These are phyloP conservation scores for Habropoda laboriosa DNA, from an alignment of 1,140 invertebrate genomes.

Conservation along the genomic window DNA sequence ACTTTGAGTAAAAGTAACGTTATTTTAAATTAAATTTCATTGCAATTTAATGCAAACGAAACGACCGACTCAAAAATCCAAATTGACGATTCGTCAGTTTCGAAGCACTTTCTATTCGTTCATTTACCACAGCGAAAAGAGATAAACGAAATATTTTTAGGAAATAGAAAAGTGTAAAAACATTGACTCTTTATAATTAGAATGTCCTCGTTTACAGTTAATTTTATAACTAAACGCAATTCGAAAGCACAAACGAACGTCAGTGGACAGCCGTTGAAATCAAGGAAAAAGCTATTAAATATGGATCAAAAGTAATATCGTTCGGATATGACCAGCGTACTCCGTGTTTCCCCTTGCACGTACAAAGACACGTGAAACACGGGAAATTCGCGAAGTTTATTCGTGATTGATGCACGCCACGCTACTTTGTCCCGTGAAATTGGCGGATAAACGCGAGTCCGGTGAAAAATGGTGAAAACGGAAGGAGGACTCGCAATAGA, in stretches of 20 bases:
- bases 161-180: too few species aligned
- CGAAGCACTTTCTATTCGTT: too few species aligned
- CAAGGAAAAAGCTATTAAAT: conserved; percentile 2
- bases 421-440: conserved; percentile 33
- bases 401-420: conserved; percentile 6
- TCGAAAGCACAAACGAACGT: too few species aligned
- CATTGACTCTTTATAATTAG: too few species aligned
- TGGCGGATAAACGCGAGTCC: conserved; percentile 10
- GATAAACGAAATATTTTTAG: too few species aligned
- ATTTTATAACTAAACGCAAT: background rate
- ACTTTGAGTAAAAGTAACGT: too few species aligned
- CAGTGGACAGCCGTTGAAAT: background rate
- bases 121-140: too few species aligned
- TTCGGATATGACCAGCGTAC: background rate
- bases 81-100: too few species aligned
- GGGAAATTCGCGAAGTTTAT: background rate
- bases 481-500: conserved; percentile 25
- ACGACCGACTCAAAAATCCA: too few species aligned
- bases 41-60: too few species aligned
- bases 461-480: background rate
- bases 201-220: background rate
- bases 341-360: background rate
- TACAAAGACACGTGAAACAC: background rate
- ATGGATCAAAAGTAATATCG: conserved; percentile 4
- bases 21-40: too few species aligned